Conservation (phyloP, 2,797 vertebrate species). For the Sebastes trivittatus region DNA sequence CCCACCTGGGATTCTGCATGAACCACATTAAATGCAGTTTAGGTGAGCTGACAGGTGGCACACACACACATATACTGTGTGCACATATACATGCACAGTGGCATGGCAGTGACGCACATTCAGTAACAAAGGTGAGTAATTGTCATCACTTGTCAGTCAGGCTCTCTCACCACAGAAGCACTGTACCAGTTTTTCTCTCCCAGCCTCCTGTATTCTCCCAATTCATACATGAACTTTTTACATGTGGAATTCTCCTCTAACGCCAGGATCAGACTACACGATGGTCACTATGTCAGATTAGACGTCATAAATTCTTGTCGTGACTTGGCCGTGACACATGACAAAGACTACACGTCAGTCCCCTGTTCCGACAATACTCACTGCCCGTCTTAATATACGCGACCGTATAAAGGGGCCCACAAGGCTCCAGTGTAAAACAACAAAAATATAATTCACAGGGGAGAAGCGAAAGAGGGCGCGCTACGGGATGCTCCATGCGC, state of each 20-base stretch:
- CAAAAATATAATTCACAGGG: no score
- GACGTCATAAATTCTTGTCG: no score
- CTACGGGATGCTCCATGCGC: no score
- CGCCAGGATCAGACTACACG: no score
- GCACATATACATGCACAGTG: neutral
- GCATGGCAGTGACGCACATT: slow-evolving; percentile 24
- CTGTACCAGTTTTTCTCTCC: neutral
- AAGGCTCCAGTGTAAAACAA: no score
- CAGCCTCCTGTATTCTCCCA: neutral
- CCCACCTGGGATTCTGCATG: slow-evolving; percentile 61
- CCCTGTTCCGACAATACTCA: no score
- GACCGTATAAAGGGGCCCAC: no score
- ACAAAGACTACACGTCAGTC: no score
- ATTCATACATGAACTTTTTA: neutral
- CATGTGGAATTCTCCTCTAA: neutral
- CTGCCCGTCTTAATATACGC: no score
- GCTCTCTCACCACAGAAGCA: neutral
- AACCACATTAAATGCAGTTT: slow-evolving; percentile 55
- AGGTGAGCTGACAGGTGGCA: slow-evolving; percentile 55
- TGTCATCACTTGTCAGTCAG: slow-evolving; percentile 8
- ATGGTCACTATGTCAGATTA: no score
- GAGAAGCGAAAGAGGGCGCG: no score
- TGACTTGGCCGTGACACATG: no score
- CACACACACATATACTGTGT: neutral
- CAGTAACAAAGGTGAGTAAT: slow-evolving; percentile 29